Conservation (phyloP, 2,113 vertebrate genomes). For the Oncorhynchus gorbuscha region DNA sequence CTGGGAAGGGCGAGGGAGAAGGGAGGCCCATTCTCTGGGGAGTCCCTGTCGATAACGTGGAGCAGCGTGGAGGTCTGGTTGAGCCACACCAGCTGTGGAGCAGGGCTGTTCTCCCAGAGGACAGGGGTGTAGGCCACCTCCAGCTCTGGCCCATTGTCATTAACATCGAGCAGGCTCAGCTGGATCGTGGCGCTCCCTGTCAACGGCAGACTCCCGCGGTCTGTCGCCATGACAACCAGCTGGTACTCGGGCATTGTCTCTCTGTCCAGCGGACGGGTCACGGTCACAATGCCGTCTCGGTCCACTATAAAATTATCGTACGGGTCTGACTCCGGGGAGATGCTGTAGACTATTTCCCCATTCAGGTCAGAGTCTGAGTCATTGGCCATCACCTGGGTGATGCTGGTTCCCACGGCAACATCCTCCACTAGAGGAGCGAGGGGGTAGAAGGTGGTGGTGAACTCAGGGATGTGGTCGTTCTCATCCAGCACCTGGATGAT, state of each 20-base stretch:
- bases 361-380: constrained; percentile 82
- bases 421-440: constrained; percentile 78
- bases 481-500: constrained; percentile 82
- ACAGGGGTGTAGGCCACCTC: constrained; percentile 78
- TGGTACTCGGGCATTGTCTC: constrained; percentile 74
- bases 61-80: constrained; percentile 79
- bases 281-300: constrained; percentile 70
- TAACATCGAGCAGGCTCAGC: constrained; percentile 80
- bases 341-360: constrained; percentile 78
- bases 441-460: constrained; percentile 70
- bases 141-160: constrained; percentile 85
- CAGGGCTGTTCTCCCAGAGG: constrained; percentile 81
- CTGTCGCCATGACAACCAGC: constrained; percentile 80
- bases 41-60: constrained; percentile 77
- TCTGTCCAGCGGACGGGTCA: constrained; percentile 75
- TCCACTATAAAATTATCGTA: constrained; percentile 74
- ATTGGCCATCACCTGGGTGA: constrained; percentile 76
- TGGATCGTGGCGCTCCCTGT: constrained; percentile 77
- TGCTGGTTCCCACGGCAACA: constrained; percentile 69
- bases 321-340: constrained; percentile 77
- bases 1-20: constrained; percentile 76
- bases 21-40: constrained; percentile 80
- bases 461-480: constrained; percentile 84
- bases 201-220: constrained; percentile 75
- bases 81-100: constrained; percentile 77